Percentiles rank a stretch among this genome's conserved stretches.
phyloP scores from a whole-genome alignment of 2,113 vertebrate species.

The Oceanodroma tethys region DNA sequence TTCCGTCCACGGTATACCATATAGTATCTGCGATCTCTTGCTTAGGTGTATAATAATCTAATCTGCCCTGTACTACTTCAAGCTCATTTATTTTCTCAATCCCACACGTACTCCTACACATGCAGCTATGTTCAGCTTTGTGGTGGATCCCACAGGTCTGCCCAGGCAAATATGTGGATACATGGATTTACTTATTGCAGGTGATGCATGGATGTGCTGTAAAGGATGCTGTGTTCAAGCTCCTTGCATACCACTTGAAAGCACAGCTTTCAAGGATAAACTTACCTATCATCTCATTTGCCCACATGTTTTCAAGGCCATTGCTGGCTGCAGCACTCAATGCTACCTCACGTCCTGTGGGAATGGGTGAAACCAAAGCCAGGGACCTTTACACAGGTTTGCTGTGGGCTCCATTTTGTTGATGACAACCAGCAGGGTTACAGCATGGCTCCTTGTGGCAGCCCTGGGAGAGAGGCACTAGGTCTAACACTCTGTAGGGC shows the following conservation, averaged over 20 bases:
- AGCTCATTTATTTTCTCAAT: background rate
- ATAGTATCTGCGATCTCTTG: background rate
- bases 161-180: background rate
- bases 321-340: background rate
- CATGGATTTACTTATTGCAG: accelerated
- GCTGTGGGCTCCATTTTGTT: background rate
- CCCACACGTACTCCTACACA: background rate
- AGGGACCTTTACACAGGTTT: background rate
- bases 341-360: background rate
- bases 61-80: background rate
- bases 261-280: background rate
- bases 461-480: background rate
- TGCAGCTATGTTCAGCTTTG: background rate
- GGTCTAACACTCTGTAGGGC: background rate
- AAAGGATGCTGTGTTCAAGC: background rate
- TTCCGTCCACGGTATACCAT: background rate
- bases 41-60: background rate
- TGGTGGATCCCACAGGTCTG: background rate
- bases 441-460: background rate
- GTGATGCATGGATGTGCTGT: background rate
- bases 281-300: background rate
- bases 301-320: background rate
- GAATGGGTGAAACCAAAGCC: background rate
- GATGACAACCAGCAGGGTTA: background rate
- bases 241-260: background rate